Percentiles rank a stretch among this genome's conserved stretches.
Evolutionary conservation across 2,888 invertebrate genomes (phyloP).

Genomic region (Carpatolechia fugitivella): DNA sequence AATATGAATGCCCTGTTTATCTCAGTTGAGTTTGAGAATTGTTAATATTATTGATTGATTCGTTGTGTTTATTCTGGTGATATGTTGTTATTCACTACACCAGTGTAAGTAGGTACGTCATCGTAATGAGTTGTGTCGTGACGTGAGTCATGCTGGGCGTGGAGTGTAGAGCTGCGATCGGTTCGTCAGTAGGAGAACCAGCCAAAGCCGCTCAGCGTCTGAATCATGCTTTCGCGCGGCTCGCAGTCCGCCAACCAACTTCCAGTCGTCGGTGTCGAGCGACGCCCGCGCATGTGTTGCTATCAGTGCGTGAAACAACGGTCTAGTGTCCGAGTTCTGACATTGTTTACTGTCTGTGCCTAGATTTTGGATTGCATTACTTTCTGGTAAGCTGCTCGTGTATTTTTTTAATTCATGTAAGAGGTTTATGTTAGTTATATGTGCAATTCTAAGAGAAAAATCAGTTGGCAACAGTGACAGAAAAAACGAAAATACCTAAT

Average conservation of each 20-base stretch:
- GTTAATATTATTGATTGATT: background rate
- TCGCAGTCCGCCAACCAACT: slow-evolving; percentile 26
- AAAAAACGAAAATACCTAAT: too few relatives aligned
- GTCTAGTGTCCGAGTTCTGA: slow-evolving; percentile 41
- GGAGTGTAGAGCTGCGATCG: slow-evolving; percentile 28
- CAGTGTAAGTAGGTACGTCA: slow-evolving; percentile 34
- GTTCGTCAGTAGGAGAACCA: slow-evolving; percentile 45
- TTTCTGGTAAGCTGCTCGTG: slow-evolving; percentile 5
- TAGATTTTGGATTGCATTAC: slow-evolving; percentile 24
- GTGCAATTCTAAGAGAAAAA: background rate
- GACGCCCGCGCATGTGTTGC: slow-evolving; percentile 59
- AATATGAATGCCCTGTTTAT: background rate
- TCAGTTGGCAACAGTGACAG: background rate
- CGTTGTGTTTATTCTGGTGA: background rate
- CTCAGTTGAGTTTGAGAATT: background rate
- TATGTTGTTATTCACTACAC: background rate
- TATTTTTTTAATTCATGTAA: background rate
- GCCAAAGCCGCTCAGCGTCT: slow-evolving; percentile 53
- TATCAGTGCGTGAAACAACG: slow-evolving; percentile 64
- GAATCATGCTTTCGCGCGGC: slow-evolving; percentile 56
- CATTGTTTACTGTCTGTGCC: slow-evolving; percentile 45
- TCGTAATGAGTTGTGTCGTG: slow-evolving; percentile 38
- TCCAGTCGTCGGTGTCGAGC: slow-evolving; percentile 48
- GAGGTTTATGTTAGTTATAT: background rate
- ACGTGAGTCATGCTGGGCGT: slow-evolving; percentile 29